Conservation (phyloP, 2,113 vertebrate genomes). For the Chrysemys picta region DNA sequence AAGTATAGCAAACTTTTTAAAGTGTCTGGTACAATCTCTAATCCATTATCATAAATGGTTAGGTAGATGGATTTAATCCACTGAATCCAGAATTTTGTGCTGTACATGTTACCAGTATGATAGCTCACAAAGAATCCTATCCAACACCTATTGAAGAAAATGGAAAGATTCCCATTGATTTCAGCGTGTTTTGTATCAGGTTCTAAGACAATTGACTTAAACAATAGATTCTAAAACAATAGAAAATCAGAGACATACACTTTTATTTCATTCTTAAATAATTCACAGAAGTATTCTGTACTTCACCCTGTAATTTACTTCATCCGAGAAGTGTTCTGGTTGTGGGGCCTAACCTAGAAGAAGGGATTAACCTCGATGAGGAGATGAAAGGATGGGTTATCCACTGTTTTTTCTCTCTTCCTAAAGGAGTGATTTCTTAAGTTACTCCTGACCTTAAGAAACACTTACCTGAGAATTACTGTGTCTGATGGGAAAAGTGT, state of each 20-base stretch:
- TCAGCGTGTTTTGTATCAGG: slow-evolving; percentile 21
- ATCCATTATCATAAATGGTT: slow-evolving; percentile 15
- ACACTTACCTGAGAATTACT: not conserved
- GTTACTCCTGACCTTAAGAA: not conserved
- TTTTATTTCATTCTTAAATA: slow-evolving; percentile 20
- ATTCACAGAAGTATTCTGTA: not conserved
- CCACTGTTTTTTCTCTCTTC: not conserved
- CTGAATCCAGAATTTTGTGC: not conserved
- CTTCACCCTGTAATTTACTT: slow-evolving; percentile 7
- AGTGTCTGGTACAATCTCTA: not conserved
- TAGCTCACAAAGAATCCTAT: not conserved
- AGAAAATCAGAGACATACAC: not conserved
- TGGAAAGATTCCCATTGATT: slow-evolving; percentile 17
- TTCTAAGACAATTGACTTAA: not conserved
- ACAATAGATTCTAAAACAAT: not conserved
- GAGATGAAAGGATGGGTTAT: not conserved
- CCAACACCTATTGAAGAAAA: not conserved
- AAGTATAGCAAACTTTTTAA: not conserved
- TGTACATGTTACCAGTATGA: not conserved
- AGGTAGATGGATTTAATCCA: slow-evolving; percentile 4
- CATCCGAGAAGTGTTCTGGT: slow-evolving; percentile 13
- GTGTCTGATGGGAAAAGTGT: not conserved
- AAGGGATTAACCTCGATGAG: not conserved
- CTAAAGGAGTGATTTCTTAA: slow-evolving; percentile 5
- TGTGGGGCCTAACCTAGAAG: not conserved